Evolutionary conservation across 2,113 vertebrate species (phyloP).

Genomic region (Willisornis vidua): DNA sequence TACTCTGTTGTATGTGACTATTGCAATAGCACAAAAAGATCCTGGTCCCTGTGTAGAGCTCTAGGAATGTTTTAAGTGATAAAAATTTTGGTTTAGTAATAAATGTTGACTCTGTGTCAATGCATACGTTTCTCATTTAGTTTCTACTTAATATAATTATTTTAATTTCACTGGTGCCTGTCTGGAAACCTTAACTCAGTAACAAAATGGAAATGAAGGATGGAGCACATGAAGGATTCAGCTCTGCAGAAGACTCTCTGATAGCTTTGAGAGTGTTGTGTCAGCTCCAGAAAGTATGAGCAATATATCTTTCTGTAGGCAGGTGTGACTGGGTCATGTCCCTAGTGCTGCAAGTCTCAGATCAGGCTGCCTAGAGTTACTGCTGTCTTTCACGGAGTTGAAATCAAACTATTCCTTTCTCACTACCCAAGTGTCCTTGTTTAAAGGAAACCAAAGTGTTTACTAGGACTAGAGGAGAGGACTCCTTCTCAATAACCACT

Average conservation of each 20-base stretch:
- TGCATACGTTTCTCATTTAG: neutral
- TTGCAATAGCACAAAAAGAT: neutral
- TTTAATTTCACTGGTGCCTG: neutral
- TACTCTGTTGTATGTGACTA: neutral
- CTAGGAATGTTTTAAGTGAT: neutral
- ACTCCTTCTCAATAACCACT: no score
- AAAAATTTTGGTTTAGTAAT: neutral
- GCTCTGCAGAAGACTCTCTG: neutral
- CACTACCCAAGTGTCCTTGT: neutral
- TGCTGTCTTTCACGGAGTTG: neutral
- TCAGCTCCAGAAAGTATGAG: neutral
- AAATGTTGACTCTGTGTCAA: neutral
- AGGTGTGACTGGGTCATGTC: neutral
- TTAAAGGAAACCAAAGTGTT: no score
- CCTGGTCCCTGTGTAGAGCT: neutral
- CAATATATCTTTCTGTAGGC: neutral
- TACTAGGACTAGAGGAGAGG: no score
- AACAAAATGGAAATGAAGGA: neutral
- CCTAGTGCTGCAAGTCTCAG: neutral
- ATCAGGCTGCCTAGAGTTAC: neutral
- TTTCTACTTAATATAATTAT: neutral
- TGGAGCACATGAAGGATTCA: neutral
- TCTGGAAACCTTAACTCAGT: neutral
- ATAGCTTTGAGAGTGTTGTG: neutral
- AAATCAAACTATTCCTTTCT: neutral